Conservation (phyloP, 2,113 vertebrate genomes). For the Phylloscopus trochiloides region DNA sequence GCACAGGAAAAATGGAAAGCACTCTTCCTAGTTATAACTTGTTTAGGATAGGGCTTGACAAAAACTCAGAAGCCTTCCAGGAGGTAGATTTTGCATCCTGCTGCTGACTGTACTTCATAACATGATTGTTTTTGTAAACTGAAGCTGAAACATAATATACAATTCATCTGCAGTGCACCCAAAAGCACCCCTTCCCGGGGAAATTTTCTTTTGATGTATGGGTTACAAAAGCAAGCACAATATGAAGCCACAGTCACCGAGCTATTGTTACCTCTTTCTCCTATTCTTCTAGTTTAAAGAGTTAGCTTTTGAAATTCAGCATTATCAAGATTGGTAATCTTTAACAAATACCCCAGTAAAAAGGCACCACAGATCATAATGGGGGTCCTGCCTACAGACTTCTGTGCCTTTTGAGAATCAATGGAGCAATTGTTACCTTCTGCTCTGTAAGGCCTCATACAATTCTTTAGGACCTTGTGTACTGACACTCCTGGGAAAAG, state of each 20-base stretch:
- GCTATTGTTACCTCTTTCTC: slow-evolving; percentile 61
- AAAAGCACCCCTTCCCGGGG: slow-evolving; percentile 1
- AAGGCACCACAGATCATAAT: slow-evolving; percentile 47
- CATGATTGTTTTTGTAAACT: slow-evolving; percentile 52
- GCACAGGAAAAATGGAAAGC: neutral
- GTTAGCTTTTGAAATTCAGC: slow-evolving; percentile 72
- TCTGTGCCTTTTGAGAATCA: slow-evolving; percentile 68
- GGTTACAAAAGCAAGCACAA: slow-evolving; percentile 50
- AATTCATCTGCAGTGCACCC: slow-evolving; percentile 26
- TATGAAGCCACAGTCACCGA: slow-evolving; percentile 8
- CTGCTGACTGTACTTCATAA: slow-evolving; percentile 40
- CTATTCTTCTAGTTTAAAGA: slow-evolving; percentile 59
- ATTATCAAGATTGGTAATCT: slow-evolving; percentile 71
- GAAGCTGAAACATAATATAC: slow-evolving; percentile 39
- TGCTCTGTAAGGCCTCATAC: slow-evolving; percentile 64
- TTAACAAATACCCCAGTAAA: slow-evolving; percentile 69
- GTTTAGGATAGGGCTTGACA: neutral
- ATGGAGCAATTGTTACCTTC: slow-evolving; percentile 73
- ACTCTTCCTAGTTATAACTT: slow-evolving; percentile 13
- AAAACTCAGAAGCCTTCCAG: slow-evolving; percentile 29
- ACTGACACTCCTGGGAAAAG: slow-evolving; percentile 72
- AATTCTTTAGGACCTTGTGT: slow-evolving; percentile 59
- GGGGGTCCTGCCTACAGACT: slow-evolving; percentile 60
- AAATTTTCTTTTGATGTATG: slow-evolving; percentile 62
- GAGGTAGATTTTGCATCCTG: slow-evolving; percentile 4